Evolutionary conservation across 2,113 vertebrate species (phyloP).

Genomic region (Pan troglodytes): NHGRI_mPanTro3-v2.1_pri NC_072415.2:49815001-49815500

Average conservation of each 20-base stretch:
- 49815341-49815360: conserved; percentile 66
- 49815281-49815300: conserved; percentile 65
- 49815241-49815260: conserved; percentile 73
- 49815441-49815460: conserved; percentile 51
- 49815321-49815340: conserved; percentile 74
- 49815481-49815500: conserved; percentile 6
- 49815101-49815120: conserved; percentile 46
- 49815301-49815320: conserved; percentile 79
- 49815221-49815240: conserved; percentile 77
- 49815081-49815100: conserved; percentile 66
- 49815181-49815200: conserved; percentile 76
- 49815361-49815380: conserved; percentile 38
- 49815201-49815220: conserved; percentile 67
- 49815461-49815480: conserved; percentile 59
- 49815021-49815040: conserved; percentile 30
- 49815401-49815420: conserved; percentile 44
- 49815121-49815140: conserved; percentile 67
- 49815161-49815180: conserved; percentile 67
- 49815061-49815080: conserved; percentile 69
- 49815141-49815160: conserved; percentile 55
- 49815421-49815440: conserved; percentile 52
- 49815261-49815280: conserved; percentile 73
- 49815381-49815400: conserved; percentile 46
- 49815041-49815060: conserved; percentile 61
- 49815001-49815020: background rate